Percentiles rank a stretch among this genome's conserved stretches.
These are phyloP conservation scores for Serilophus lunatus DNA, from an alignment of 2,113 vertebrate genomes.

Conservation along the genomic window DNA sequence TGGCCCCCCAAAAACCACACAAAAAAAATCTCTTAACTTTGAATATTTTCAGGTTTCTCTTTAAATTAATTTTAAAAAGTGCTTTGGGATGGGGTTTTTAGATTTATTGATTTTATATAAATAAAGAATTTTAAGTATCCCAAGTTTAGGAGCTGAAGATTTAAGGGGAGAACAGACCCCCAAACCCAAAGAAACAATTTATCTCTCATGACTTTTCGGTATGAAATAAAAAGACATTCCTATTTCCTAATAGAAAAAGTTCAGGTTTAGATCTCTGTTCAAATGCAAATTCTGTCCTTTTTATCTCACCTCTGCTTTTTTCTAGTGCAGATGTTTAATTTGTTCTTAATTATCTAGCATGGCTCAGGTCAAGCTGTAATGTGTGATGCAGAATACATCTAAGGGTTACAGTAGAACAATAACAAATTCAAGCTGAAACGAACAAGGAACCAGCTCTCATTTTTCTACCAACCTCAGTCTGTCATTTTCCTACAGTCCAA, in stretches of 20 bases:
- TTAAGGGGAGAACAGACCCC: not conserved
- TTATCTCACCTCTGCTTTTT: not conserved
- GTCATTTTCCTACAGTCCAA: not conserved
- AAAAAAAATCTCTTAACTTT: not conserved
- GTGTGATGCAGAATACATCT: not conserved
- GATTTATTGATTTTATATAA: not conserved
- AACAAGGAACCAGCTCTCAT: not conserved
- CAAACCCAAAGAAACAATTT: not conserved
- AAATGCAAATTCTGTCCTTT: not conserved
- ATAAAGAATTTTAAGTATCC: not conserved
- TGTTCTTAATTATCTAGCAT: not conserved
- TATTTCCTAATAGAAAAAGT: not conserved
- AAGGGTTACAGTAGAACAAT: not conserved
- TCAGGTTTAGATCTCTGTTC: not conserved
- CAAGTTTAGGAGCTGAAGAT: not conserved
- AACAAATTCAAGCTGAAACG: not conserved
- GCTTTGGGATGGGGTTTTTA: rapidly evolving
- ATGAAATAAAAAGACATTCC: not conserved
- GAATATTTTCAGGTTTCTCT: rapidly evolving
- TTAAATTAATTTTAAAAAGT: not conserved
- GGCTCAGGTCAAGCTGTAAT: not conserved
- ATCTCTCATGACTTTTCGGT: not conserved
- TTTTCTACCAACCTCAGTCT: not conserved
- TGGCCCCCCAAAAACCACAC: not conserved
- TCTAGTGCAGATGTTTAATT: not conserved